phyloP scores from a whole-genome alignment of 2,113 vertebrate species.

The Cygnus buccinator region DNA sequence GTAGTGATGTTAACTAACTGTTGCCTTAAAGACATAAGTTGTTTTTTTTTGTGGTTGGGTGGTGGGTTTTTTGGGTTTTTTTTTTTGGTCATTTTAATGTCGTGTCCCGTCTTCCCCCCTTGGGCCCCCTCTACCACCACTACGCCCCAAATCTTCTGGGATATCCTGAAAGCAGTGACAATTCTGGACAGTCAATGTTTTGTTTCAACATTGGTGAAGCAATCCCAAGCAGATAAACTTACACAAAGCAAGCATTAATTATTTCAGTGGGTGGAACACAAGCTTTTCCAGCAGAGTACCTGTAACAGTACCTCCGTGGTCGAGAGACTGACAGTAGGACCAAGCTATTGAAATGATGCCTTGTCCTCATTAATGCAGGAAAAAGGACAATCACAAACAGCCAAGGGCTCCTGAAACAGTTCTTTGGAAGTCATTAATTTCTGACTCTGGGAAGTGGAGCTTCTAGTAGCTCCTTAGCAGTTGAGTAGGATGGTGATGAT shows the following conservation, averaged over 20 bases:
- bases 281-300: rapidly evolving
- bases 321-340: neutral
- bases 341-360: neutral
- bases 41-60: too few relatives aligned
- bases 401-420: neutral
- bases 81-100: neutral
- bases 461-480: neutral
- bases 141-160: neutral
- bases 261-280: neutral
- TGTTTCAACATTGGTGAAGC: neutral
- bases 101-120: neutral
- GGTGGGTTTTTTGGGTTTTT: too few relatives aligned
- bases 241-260: neutral
- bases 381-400: neutral
- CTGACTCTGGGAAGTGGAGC: neutral
- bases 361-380: neutral
- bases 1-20: neutral
- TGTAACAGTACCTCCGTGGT: neutral
- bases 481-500: neutral
- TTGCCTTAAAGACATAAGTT: neutral
- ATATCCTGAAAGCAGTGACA: neutral
- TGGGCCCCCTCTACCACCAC: too few relatives aligned
- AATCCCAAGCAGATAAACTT: neutral
- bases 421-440: neutral
- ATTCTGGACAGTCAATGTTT: neutral